Percentiles rank a stretch among this genome's conserved stretches.
These are phyloP conservation scores for Agrotis segetum DNA, from an alignment of 2,888 invertebrate genomes.

Conservation along the genomic window DNA sequence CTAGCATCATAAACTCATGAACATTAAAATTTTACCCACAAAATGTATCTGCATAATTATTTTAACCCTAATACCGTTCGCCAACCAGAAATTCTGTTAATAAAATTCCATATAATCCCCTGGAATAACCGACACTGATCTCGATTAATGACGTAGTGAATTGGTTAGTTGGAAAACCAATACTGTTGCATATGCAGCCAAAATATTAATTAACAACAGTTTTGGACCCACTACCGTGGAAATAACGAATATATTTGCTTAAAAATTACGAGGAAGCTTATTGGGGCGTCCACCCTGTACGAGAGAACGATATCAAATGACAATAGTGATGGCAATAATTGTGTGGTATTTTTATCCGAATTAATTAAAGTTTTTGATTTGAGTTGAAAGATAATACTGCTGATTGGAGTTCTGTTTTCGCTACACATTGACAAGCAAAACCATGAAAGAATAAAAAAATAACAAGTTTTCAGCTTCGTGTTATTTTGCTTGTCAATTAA, in stretches of 20 bases:
- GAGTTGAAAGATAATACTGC: constrained; percentile 9
- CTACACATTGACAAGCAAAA: constrained; percentile 14
- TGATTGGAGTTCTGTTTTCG: background rate
- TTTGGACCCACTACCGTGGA: constrained; percentile 66
- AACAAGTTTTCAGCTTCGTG: constrained; percentile 27
- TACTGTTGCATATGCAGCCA: constrained; percentile 81
- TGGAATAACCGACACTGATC: constrained; percentile 79
- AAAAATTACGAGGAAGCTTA: constrained; percentile 45
- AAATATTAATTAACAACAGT: constrained; percentile 67
- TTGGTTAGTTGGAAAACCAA: constrained; percentile 84
- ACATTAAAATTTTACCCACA: constrained; percentile 45
- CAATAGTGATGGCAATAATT: constrained; percentile 59
- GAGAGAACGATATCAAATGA: constrained; percentile 83
- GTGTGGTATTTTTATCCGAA: constrained; percentile 25
- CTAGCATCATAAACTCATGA: constrained; percentile 18
- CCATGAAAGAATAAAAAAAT: constrained; percentile 36
- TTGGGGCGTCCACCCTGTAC: constrained; percentile 71
- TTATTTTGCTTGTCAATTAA: constrained; percentile 50
- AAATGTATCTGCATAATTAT: constrained; percentile 64
- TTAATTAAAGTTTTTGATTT: constrained; percentile 31
- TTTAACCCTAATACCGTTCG: constrained; percentile 61
- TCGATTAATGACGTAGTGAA: constrained; percentile 87
- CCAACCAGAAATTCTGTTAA: constrained; percentile 77
- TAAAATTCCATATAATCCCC: constrained; percentile 86
- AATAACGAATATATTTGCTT: constrained; percentile 73